phyloP scores from a whole-genome alignment of 1,140 invertebrate genomes.

The Steinernema feltiae region DNA sequence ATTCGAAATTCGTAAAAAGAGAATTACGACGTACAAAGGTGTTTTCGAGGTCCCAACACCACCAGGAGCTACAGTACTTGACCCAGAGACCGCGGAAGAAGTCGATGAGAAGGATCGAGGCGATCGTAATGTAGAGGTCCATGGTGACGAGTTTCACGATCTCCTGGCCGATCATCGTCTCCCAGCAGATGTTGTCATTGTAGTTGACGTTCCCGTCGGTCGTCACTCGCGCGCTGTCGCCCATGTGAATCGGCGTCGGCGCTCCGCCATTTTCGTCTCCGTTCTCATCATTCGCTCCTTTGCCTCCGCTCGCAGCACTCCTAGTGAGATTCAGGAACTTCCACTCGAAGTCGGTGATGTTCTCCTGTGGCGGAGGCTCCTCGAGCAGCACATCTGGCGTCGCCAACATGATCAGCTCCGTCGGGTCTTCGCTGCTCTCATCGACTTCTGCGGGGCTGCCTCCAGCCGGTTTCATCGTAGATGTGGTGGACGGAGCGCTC shows the following conservation, averaged over 20 bases:
- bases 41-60: conserved; percentile 95
- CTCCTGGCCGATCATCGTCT: conserved; percentile 88
- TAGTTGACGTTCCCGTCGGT: background rate
- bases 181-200: conserved; percentile 73
- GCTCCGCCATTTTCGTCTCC: no score
- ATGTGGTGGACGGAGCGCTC: background rate
- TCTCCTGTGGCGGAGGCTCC: background rate
- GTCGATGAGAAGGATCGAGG: conserved; percentile 75
- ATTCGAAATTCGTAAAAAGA: background rate
- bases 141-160: conserved; percentile 85
- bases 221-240: conserved; percentile 23
- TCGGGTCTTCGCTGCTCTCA: conserved; percentile 15
- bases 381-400: conserved; percentile 1
- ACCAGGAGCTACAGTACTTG: conserved; percentile 75
- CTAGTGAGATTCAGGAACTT: conserved; percentile 20
- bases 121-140: conserved; percentile 76
- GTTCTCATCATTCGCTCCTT: no score
- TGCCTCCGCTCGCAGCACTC: no score
- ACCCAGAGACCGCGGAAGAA: conserved; percentile 85
- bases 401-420: conserved; percentile 12
- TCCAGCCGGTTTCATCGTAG: conserved; percentile 9
- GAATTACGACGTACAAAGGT: conserved; percentile 65
- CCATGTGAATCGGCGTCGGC: no score
- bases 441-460: conserved; percentile 28
- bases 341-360: conserved; percentile 20